These are phyloP conservation scores for Pterobdella sp. DNA, from an alignment of 2,888 invertebrate genomes.

Conservation along the genomic window DNA sequence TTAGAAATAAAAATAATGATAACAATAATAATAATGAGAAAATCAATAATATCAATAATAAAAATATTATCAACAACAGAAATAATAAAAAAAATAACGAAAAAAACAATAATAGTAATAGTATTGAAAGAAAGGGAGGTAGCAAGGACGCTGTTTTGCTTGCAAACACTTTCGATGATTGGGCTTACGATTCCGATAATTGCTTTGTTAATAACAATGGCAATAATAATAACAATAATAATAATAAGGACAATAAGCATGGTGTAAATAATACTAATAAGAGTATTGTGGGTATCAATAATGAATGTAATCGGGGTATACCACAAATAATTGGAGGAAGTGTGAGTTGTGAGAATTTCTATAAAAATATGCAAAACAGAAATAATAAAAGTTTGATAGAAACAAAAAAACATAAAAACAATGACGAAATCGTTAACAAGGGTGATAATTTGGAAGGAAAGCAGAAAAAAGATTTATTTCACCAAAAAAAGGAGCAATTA, in stretches of 20 bases:
- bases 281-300: not conserved
- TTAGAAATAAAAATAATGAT: not conserved
- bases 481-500: too few relatives aligned
- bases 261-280: not conserved
- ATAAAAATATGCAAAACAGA: too few relatives aligned
- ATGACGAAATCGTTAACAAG: too few relatives aligned
- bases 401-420: too few relatives aligned
- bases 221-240: not conserved
- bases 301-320: not conserved
- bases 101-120: not conserved
- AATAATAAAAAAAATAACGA: slow-evolving; percentile 4
- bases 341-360: too few relatives aligned
- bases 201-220: not conserved
- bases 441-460: too few relatives aligned
- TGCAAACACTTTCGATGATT: not conserved
- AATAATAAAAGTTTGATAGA: too few relatives aligned
- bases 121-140: not conserved
- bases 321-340: too few relatives aligned
- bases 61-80: not conserved
- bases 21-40: not conserved
- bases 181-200: too few relatives aligned
- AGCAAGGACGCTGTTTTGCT: not conserved
- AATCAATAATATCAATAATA: not conserved
- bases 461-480: too few relatives aligned
- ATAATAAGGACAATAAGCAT: not conserved